Conservation (phyloP, 2,888 invertebrate genomes). For the Lasius platythorax region DNA sequence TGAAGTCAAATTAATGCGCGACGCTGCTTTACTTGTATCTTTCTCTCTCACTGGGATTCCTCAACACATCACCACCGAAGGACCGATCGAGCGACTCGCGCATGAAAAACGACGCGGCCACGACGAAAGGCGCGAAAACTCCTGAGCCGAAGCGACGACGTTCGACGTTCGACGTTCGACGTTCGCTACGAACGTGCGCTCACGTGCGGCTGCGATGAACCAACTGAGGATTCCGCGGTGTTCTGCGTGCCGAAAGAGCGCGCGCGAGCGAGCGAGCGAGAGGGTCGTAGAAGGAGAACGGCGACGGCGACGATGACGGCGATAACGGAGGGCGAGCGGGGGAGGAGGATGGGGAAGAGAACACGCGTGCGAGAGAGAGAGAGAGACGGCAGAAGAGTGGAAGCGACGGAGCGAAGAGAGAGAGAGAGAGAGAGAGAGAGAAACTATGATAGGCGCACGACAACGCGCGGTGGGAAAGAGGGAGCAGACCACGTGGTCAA, state of each 20-base stretch:
- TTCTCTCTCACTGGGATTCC: constrained; percentile 15
- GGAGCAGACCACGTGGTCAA: constrained; percentile 83
- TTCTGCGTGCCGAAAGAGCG: constrained; percentile 62
- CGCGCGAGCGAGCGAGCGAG: constrained; percentile 26
- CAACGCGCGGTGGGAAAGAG: constrained; percentile 47
- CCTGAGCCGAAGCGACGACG: constrained; percentile 38
- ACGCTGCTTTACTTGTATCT: not conserved
- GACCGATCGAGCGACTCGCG: not conserved
- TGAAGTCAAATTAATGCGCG: not conserved
- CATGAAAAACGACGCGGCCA: not conserved
- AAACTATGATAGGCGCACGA: constrained; percentile 67
- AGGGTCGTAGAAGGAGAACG: constrained; percentile 28
- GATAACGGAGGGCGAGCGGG: not conserved
- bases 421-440: constrained; percentile 50
- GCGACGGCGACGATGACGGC: not conserved
- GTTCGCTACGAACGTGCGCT: constrained; percentile 61
- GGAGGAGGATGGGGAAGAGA: constrained; percentile 57
- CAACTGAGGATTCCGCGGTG: constrained; percentile 71
- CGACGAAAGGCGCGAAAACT: constrained; percentile 23
- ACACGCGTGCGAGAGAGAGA: not conserved
- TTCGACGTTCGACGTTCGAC: not conserved
- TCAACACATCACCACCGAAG: constrained; percentile 27
- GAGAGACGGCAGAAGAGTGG: not conserved
- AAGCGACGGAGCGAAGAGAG: constrained; percentile 34
- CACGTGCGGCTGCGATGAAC: constrained; percentile 67